These are phyloP conservation scores for Eupsilia transversa DNA, from an alignment of 2,888 invertebrate genomes.

Conservation along the genomic window DNA sequence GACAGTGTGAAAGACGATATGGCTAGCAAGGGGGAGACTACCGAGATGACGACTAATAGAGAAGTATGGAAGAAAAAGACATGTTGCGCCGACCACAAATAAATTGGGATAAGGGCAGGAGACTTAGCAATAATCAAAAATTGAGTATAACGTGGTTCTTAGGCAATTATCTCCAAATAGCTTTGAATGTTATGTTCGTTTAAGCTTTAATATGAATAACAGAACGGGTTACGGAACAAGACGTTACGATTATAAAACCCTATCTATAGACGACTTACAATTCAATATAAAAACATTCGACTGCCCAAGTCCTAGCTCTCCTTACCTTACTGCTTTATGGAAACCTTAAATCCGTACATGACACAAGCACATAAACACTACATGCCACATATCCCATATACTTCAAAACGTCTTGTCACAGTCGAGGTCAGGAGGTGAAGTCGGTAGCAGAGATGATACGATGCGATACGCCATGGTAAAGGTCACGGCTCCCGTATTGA, in stretches of 20 bases:
- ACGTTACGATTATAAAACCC: neutral
- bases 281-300: neutral
- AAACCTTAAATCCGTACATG: neutral
- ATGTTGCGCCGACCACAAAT: neutral
- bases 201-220: neutral
- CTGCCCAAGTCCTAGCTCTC: neutral
- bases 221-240: neutral
- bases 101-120: neutral
- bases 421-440: constrained; percentile 81
- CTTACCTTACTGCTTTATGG: neutral
- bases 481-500: constrained; percentile 82
- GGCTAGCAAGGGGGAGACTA: neutral
- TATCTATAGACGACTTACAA: neutral
- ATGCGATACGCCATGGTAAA: constrained; percentile 82
- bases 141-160: neutral
- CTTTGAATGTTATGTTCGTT: neutral
- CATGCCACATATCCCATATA: constrained; percentile 13
- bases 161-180: neutral
- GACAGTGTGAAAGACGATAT: neutral
- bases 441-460: constrained; percentile 85
- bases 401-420: constrained; percentile 62
- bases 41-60: neutral
- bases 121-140: neutral
- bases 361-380: neutral
- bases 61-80: neutral